These are phyloP conservation scores for Chrysolina haemoptera DNA, from an alignment of 2,888 invertebrate species.

Conservation along the genomic window DNA sequence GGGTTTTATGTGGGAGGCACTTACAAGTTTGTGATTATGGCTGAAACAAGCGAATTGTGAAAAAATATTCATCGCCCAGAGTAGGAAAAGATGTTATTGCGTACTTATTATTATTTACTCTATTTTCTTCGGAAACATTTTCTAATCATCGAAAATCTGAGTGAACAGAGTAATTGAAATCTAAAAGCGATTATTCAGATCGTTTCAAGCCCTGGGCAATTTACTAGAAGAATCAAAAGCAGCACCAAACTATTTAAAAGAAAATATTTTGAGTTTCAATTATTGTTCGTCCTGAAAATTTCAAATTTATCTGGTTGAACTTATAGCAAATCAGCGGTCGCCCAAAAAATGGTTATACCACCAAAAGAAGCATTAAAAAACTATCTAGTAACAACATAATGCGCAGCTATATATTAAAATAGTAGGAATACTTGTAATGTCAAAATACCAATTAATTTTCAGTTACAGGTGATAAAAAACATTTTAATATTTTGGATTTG, in stretches of 20 bases:
- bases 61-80: not conserved
- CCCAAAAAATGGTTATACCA: not conserved
- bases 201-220: too few species aligned
- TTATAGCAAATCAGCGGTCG: not conserved
- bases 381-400: not conserved
- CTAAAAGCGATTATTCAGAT: not conserved
- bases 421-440: not conserved
- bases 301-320: not conserved
- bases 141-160: too few species aligned
- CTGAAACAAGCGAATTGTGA: slow-evolving; percentile 3
- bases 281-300: not conserved
- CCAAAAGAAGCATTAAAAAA: not conserved
- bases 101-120: not conserved
- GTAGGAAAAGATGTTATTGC: not conserved
- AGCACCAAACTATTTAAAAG: not conserved
- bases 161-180: not conserved
- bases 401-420: not conserved
- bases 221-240: slow-evolving; percentile 7
- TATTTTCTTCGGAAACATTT: not conserved
- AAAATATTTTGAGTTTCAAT: not conserved
- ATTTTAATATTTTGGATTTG: not conserved
- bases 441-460: not conserved
- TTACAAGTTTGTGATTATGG: slow-evolving; percentile 5
- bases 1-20: slow-evolving; percentile 1
- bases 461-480: not conserved